Evolutionary conservation across 2,113 vertebrate species (phyloP).

Genomic region (Sarotherodon lohbergeri): DNA sequence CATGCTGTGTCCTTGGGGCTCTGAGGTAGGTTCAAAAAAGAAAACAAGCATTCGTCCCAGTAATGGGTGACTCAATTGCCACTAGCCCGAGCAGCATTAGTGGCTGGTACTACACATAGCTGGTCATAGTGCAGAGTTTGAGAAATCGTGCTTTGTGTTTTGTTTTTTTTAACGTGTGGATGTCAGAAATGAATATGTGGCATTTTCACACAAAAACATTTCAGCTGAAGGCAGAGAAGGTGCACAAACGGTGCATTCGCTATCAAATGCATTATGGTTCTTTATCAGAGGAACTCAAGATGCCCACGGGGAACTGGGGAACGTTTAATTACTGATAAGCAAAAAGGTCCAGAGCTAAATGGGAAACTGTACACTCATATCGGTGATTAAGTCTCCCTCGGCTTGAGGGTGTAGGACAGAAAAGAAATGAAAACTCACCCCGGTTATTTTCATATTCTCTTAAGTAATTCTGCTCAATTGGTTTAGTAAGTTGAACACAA

Average conservation of each 20-base stretch:
- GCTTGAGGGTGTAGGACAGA: neutral
- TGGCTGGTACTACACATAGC: neutral
- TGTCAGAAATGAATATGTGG: neutral
- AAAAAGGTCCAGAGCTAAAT: conserved; percentile 12
- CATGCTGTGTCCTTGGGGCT: neutral
- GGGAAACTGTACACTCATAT: conserved; percentile 25
- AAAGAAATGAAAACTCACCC: neutral
- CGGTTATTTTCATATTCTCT: neutral
- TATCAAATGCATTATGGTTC: neutral
- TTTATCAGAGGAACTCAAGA: conserved; percentile 55
- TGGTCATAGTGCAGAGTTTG: neutral
- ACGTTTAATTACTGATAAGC: conserved; percentile 61
- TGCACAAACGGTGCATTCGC: neutral
- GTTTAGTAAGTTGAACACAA: neutral
- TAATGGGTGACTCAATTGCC: conserved; percentile 36
- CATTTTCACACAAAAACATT: neutral
- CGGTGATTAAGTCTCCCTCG: conserved; percentile 12
- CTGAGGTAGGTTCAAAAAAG: neutral
- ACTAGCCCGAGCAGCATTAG: neutral
- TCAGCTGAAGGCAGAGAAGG: neutral
- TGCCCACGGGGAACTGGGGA: conserved; percentile 13
- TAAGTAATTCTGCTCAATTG: neutral
- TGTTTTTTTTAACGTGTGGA: neutral
- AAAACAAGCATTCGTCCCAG: neutral
- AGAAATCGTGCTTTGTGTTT: neutral